A percentile compares a stretch with the other conserved stretches of the same genome.
These are phyloP conservation scores for Brienomyrus brachyistius DNA, from an alignment of 2,113 vertebrate genomes.

Conservation along the genomic window DNA sequence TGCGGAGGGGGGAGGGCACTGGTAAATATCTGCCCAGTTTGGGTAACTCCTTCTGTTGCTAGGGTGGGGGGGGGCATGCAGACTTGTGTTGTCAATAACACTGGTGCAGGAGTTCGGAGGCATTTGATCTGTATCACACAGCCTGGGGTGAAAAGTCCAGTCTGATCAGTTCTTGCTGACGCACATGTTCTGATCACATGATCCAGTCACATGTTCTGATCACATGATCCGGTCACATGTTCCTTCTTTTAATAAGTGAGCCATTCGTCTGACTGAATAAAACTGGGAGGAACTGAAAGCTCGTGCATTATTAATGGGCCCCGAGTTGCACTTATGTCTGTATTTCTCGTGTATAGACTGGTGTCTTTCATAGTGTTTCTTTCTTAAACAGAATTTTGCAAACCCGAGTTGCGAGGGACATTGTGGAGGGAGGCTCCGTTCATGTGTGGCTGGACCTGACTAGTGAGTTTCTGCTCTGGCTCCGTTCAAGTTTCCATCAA, in stretches of 20 bases:
- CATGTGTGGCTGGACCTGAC: slow-evolving; percentile 68
- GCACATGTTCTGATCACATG: too few species aligned
- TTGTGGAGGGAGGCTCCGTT: slow-evolving; percentile 60
- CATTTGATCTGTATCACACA: slow-evolving; percentile 12
- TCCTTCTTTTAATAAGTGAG: background rate
- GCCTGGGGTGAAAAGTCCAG: slow-evolving; percentile 38
- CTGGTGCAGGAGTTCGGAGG: background rate
- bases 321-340: background rate
- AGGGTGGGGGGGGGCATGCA: background rate
- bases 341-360: background rate
- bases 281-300: background rate
- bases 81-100: background rate
- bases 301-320: background rate
- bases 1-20: background rate
- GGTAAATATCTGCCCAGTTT: background rate
- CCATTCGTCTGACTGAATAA: background rate
- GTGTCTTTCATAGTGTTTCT: background rate
- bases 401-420: slow-evolving; percentile 47
- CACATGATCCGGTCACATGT: background rate
- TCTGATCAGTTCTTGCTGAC: slow-evolving; percentile 40
- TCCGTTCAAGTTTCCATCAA: background rate
- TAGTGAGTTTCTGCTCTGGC: slow-evolving; percentile 41
- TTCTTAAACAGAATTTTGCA: slow-evolving; percentile 47
- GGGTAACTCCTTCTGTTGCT: background rate
- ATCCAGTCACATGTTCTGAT: background rate